These are phyloP conservation scores for Pachycephus smyrnensis DNA, from an alignment of 2,888 invertebrate genomes.

Conservation along the genomic window DNA sequence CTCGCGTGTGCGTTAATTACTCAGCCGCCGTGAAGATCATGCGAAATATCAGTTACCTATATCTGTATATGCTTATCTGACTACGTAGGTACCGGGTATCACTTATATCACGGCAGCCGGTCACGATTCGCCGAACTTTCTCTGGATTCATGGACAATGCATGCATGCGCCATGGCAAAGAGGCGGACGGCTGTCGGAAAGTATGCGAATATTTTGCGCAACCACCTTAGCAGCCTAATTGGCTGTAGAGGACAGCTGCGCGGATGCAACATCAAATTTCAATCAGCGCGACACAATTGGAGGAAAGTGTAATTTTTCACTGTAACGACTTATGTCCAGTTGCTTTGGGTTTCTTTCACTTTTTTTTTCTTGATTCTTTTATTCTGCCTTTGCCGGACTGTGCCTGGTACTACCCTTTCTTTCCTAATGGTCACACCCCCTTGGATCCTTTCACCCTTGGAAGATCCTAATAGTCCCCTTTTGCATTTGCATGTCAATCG, in stretches of 20 bases:
- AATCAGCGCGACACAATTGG: constrained; percentile 44
- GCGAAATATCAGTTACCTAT: neutral
- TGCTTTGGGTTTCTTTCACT: constrained; percentile 23
- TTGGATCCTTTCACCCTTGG: constrained; percentile 28
- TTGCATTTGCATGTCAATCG: constrained; percentile 60
- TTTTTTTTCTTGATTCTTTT: constrained; percentile 24
- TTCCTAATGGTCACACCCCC: constrained; percentile 53
- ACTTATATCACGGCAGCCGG: neutral
- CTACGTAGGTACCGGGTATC: neutral
- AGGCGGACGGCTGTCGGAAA: neutral
- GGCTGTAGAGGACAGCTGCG: constrained; percentile 31
- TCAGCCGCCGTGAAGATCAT: neutral
- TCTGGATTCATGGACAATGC: neutral
- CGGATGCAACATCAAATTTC: constrained; percentile 52
- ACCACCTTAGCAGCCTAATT: constrained; percentile 1
- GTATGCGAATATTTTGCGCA: neutral
- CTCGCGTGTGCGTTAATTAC: neutral
- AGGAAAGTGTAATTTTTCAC: constrained; percentile 60
- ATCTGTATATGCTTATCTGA: neutral
- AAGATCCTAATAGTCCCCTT: neutral
- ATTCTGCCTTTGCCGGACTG: constrained; percentile 34
- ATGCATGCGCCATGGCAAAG: neutral
- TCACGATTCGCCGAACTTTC: constrained; percentile 2
- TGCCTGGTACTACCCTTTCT: constrained; percentile 27
- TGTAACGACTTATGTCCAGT: constrained; percentile 45